Evolutionary conservation across 2,113 vertebrate genomes (phyloP).

Genomic region (Cygnus buccinator): DNA sequence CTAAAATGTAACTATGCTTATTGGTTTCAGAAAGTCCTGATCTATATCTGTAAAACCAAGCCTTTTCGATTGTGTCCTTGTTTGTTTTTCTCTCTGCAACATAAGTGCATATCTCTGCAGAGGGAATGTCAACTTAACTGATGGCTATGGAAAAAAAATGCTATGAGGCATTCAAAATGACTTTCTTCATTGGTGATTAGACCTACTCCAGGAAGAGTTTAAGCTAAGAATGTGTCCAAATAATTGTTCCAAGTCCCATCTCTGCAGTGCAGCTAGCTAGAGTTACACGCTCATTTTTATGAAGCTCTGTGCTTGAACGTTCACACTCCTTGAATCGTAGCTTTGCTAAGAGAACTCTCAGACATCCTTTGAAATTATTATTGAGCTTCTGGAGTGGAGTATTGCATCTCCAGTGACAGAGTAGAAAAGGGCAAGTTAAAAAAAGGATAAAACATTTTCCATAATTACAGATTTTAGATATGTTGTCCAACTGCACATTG

Average conservation of each 20-base stretch:
- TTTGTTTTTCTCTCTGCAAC: neutral
- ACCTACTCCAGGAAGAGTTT: neutral
- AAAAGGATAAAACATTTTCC: neutral
- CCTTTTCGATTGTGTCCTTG: neutral
- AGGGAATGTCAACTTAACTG: neutral
- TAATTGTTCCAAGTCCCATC: neutral
- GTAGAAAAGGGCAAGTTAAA: neutral
- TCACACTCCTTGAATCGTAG: neutral
- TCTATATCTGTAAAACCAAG: neutral
- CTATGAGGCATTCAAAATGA: neutral
- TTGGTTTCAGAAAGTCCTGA: neutral
- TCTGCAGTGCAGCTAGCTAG: neutral
- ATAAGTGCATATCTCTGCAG: neutral
- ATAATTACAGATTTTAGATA: neutral
- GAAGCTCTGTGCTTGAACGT: neutral
- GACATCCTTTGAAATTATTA: neutral
- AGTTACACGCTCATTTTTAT: neutral
- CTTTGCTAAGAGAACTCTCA: neutral
- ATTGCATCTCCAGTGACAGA: neutral
- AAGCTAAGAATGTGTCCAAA: neutral
- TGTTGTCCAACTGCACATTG: neutral
- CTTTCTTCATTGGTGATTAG: neutral
- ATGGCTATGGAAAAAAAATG: neutral
- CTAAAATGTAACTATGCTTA: neutral
- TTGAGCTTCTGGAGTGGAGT: neutral